Conservation (phyloP, 2,888 invertebrate genomes). For the Archaeoteleia sp. region DNA sequence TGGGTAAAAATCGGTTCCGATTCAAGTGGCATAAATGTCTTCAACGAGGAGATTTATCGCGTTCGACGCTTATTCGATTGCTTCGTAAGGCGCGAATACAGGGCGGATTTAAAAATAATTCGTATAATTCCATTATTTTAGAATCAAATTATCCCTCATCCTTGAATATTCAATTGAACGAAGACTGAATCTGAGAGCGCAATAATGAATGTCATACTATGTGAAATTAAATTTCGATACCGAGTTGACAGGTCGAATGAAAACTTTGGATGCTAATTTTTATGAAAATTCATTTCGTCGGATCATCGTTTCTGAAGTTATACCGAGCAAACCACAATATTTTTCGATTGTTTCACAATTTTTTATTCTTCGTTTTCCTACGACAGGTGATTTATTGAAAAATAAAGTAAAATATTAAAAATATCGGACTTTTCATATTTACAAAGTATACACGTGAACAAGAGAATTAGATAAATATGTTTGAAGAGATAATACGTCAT, state of each 20-base stretch:
- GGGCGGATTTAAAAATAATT: conserved; percentile 39
- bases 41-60: conserved; percentile 48
- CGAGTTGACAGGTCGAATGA: conserved; percentile 5
- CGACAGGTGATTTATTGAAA: too few species aligned
- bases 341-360: too few species aligned
- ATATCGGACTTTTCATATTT: too few species aligned
- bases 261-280: conserved; percentile 13
- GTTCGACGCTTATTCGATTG: conserved; percentile 40
- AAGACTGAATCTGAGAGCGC: neutral
- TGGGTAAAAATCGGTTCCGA: conserved; percentile 49
- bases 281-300: neutral
- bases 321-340: too few species aligned
- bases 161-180: conserved; percentile 9
- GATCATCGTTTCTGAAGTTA: conserved; percentile 1
- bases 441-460: neutral
- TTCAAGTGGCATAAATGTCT: conserved; percentile 54
- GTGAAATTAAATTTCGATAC: conserved; percentile 12
- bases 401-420: too few species aligned
- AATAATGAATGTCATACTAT: conserved; percentile 10
- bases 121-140: conserved; percentile 41
- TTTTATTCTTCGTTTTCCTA: too few species aligned
- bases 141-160: conserved; percentile 29
- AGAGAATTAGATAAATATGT: neutral
- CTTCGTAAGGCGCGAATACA: conserved; percentile 25
- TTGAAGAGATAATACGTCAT: neutral